Conservation (phyloP, 2,113 vertebrate genomes). For the Pampusana beccarii region DNA sequence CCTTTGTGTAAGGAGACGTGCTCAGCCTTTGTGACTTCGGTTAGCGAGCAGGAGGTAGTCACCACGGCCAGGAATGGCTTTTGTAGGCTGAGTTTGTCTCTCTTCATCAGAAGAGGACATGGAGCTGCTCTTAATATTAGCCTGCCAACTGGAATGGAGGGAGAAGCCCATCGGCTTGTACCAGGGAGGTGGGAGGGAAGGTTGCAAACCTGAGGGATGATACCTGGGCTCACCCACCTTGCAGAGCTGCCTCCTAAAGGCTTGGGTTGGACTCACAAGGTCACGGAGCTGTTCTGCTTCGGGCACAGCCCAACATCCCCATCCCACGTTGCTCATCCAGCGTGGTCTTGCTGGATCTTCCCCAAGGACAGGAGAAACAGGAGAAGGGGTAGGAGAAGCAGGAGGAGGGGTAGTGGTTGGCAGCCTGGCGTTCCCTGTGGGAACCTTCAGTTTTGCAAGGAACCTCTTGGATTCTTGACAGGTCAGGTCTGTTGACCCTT, state of each 20-base stretch:
- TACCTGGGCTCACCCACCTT: background rate
- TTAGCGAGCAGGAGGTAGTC: background rate
- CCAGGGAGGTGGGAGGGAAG: background rate
- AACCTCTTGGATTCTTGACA: slow-evolving; percentile 23
- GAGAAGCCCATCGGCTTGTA: background rate
- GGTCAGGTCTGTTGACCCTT: slow-evolving; percentile 50
- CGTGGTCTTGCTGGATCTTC: background rate
- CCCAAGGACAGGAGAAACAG: background rate
- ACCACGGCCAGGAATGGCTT: background rate
- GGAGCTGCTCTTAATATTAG: background rate
- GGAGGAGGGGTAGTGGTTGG: background rate
- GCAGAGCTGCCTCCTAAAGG: background rate
- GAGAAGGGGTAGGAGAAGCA: background rate
- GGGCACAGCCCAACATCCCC: too few species aligned
- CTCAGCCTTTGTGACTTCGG: background rate
- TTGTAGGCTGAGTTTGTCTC: background rate
- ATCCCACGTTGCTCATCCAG: background rate
- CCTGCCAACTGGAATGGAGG: background rate
- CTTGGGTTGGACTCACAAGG: background rate
- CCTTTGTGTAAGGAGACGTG: background rate
- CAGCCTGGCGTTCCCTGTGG: background rate
- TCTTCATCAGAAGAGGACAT: background rate
- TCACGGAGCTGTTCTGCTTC: background rate
- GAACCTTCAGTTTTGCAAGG: background rate
- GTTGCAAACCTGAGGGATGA: background rate